Evolutionary conservation across 1,140 invertebrate species (phyloP), one percentile per base, ranked within the genome.

Genomic region (Penaeus chinensis): DNA sequence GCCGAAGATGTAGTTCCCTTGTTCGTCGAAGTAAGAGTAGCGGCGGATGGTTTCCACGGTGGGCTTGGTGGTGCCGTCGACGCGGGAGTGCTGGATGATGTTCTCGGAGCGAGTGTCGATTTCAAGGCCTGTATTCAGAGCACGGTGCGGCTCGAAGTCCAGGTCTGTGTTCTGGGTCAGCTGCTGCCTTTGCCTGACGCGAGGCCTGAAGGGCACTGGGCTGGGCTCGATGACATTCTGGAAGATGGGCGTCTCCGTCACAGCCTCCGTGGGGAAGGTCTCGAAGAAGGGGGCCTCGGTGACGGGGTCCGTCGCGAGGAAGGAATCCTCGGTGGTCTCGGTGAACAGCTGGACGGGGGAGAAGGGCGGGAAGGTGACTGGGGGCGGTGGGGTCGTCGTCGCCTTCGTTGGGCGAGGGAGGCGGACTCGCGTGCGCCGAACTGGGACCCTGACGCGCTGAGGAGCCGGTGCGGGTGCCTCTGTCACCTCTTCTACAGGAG

Each of bases 1-100:
- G 47, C 97, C 97, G 91, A 97, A 97, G 22, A 96, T 97, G 92
- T 97, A 97, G 76, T 96, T 96, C 32, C 96, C 96, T 91, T 96
- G 91, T 19, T 91, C 90, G 66, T 91, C 90, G 47, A 85, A 88
- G 81, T 91, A 90, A 13, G 90, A 90, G 85, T 91, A 91, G 47
- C 91, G 89, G 22, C 88, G 88, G 27, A 90, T 88, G 54, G 91
- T 91, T 69, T 90, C 87, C 18, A 91, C 85, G 22, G 89, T 62
- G 10, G 89, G 87, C 60, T 85, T 80, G 27, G 78, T 89, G 24
- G 89, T 85, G 13, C 54, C 42, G 7, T 89, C 84, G 27, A 42
- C 37, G 11, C 80, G 83, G 19, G 54, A n/a, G 27, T 81, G 47
- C 13, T 69, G 69, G 32, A 83, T 77, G 65, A 82, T 84, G 60